Base-by-base conservation (phyloP, 2,888 invertebrate genomes). In the Actias luna region DNA sequence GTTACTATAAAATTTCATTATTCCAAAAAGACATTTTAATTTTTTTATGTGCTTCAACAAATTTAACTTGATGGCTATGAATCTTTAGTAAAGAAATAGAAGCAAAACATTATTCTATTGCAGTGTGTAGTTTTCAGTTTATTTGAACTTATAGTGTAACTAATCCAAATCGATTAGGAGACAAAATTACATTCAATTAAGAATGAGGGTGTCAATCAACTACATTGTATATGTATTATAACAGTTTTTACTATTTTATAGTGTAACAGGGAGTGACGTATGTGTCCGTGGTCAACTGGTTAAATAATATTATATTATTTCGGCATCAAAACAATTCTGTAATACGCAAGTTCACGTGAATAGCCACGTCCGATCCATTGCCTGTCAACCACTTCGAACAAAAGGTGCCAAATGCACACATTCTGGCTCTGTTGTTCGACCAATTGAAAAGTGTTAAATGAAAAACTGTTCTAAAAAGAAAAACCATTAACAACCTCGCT, bases 271-370 rank as follows among this genome's bases (percentile, higher is more conserved):
- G 42, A 82, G 87, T 84, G 76, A 76, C 77, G 65, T 72, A 73
- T 68, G 72, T 65, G 73, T 62, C 66, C 64, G 75, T 76, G 87
- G 86, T 86, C 87, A 86, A 75, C 83, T 82, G 82, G 74, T 79
- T 80, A 82, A 80, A 86, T n/a, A n/a, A n/a, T 84, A 87, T 87
- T 87, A 87, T 89, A 88, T 83, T 89, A 90, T 91, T 87, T 78
- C 81, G 79, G 80, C 82, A 83, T 84, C 83, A 83, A 85, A 87
- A 89, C 88, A 86, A 85, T 84, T 73, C 79, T 71, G 75, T 76
- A 78, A 76, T 79, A 79, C 75, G 29, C 74, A 72, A 71, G 75
- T 72, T 73, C 78, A 77, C 76, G 75, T 87, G 85, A 90, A 88
- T 87, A 74, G 83, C 77, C 79, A 77, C 76, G 88, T 86, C 88